A percentile compares a stretch with the other conserved stretches of the same genome.
phyloP scores from a whole-genome alignment of 2,797 vertebrate species.

The Hydrophis major region DNA sequence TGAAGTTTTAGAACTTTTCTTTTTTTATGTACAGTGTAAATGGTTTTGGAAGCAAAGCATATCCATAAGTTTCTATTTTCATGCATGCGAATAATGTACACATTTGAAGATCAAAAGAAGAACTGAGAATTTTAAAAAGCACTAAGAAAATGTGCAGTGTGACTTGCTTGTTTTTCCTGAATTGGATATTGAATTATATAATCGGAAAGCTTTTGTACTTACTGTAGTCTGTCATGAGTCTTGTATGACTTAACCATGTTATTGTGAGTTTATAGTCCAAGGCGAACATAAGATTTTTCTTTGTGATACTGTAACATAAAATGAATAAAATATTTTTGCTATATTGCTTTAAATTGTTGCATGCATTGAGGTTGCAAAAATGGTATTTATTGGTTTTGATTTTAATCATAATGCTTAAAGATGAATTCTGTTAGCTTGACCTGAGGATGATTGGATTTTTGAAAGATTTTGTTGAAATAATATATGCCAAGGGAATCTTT shows the following conservation, averaged over 20 bases:
- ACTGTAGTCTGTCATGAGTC: fast-evolving
- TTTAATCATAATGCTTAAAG: conserved; percentile 7
- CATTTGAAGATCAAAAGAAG: neutral
- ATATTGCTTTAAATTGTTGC: neutral
- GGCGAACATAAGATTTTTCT: neutral
- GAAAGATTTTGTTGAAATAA: fast-evolving
- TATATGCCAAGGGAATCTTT: neutral
- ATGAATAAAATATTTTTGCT: neutral
- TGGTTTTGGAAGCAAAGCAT: neutral
- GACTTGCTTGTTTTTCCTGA: neutral
- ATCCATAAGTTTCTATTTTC: conserved; percentile 8
- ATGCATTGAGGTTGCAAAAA: neutral
- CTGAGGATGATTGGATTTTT: neutral
- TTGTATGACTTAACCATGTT: neutral
- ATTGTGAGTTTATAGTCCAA: neutral
- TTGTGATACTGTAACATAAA: neutral
- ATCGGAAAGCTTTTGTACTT: neutral
- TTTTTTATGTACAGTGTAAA: neutral
- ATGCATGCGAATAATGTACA: neutral
- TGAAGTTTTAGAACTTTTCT: neutral
- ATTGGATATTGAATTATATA: conserved; percentile 29
- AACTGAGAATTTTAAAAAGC: conserved; percentile 14
- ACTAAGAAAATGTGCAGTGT: neutral
- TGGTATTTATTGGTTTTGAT: neutral
- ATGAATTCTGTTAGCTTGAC: neutral